A percentile compares a stretch with the other conserved stretches of the same genome.
These are phyloP conservation scores for Chaetura pelagica DNA, from an alignment of 2,113 vertebrate species.

Conservation along the genomic window DNA sequence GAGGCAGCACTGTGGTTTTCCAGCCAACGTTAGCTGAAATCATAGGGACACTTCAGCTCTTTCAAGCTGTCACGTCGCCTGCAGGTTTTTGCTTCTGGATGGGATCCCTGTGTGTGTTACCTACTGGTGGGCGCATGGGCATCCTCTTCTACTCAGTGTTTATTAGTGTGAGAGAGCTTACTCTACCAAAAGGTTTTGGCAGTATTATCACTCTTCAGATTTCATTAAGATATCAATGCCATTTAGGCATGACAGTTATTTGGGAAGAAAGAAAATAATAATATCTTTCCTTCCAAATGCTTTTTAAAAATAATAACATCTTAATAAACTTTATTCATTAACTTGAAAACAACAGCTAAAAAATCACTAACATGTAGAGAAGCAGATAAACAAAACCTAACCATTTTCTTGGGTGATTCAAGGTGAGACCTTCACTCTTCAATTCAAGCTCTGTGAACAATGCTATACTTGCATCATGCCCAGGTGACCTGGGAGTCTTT, in stretches of 20 bases:
- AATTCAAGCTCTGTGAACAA: not conserved
- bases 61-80: not conserved
- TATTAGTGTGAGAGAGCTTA: not conserved
- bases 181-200: not conserved
- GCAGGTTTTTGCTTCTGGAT: not conserved
- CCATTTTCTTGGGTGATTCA: not conserved
- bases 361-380: not conserved
- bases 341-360: not conserved
- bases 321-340: not conserved
- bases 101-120: not conserved
- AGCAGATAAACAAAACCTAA: not conserved
- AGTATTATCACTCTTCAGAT: not conserved
- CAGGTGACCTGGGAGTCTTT: not conserved
- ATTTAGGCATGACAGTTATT: not conserved
- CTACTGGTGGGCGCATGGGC: not conserved
- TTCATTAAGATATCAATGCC: fast-evolving
- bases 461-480: not conserved
- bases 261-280: not conserved
- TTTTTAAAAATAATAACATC: not conserved
- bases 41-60: not conserved
- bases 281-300: not conserved
- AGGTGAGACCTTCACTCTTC: not conserved
- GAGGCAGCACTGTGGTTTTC: not conserved
- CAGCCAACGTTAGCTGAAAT: not conserved
- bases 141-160: not conserved